Evolutionary conservation across 2,888 invertebrate species (phyloP), one percentile per base, ranked within the genome.

Genomic region (Belgica antarctica): DNA sequence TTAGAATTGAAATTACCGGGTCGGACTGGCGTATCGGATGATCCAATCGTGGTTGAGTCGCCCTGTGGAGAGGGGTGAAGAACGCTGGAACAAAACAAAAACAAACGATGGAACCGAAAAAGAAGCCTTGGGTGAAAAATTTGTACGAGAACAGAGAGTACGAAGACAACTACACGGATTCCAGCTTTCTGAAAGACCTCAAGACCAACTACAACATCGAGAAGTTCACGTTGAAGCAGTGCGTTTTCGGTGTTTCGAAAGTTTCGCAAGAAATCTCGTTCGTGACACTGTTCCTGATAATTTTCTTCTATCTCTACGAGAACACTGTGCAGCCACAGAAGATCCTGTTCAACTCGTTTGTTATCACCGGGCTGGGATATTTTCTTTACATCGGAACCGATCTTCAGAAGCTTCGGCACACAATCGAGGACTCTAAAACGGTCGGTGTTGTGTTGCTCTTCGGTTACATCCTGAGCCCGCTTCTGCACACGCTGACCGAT

Each of bases 81-180:
- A n/a, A n/a, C n/a, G n/a, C n/a, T n/a, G n/a, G n/a, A n/a, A n/a
- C n/a, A n/a, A n/a, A n/a, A n/a, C n/a, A n/a, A n/a, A n/a, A n/a
- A n/a, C n/a, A n/a, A n/a, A n/a, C n/a, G n/a, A 52, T 27, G 46
- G 31, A 68, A 31, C n/a, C 65, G 28, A 66, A 59, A 27, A 59
- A 27, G 17, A 84, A 82, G 74, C 81, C 82, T 0, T 96, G 96
- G 96, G 85, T 86, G 73, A 96, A 96, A 81, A 91, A 94, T 76
- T 81, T 97, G 17, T 97, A 96, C 76, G 90, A 92, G 78, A 89
- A 92, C 76, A 86, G 90, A 71, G 89, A 87, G 19, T 90, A 90
- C 72, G 90, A 94, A 0, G 97, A 97, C 79, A 96, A 96, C 79
- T 94, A 96, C 77, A 95, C 95, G 0, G 93, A 95, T 77, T 87